Evolutionary conservation across 1,140 invertebrate species (phyloP).

Genomic region (Stegodyphus dumicola): DNA sequence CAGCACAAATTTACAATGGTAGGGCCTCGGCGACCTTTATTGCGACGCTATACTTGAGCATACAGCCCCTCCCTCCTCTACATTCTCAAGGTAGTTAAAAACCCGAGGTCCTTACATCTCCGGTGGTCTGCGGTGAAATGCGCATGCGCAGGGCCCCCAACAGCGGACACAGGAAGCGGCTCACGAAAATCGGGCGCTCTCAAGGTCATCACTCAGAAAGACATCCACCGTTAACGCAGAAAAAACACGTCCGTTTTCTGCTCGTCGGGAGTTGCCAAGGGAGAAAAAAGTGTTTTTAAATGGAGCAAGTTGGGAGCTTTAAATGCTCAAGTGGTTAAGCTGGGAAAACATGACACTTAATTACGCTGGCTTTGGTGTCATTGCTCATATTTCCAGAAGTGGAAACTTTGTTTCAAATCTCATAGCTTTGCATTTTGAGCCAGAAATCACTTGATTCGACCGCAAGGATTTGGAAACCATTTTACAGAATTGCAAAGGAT

Average conservation of each 20-base stretch:
- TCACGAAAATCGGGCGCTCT: constrained; percentile 2
- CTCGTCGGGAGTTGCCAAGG: neutral
- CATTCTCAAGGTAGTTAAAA: constrained; percentile 12
- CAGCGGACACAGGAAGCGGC: constrained; percentile 32
- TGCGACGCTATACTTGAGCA: too few relatives aligned
- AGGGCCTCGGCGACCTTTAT: too few relatives aligned
- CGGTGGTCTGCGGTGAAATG: neutral
- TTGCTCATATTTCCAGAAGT: too few relatives aligned
- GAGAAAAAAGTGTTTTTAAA: neutral
- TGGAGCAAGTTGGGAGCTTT: neutral
- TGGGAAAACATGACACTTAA: neutral
- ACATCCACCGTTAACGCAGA: neutral
- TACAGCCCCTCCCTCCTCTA: too few relatives aligned
- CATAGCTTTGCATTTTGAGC: too few relatives aligned
- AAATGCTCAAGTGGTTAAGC: neutral
- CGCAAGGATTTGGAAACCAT: too few relatives aligned
- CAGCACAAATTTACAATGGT: too few relatives aligned
- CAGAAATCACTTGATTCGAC: too few relatives aligned
- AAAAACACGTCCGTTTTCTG: neutral
- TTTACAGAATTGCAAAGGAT: too few relatives aligned
- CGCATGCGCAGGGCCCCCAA: constrained; percentile 11
- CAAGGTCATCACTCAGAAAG: neutral
- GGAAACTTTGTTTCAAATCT: too few relatives aligned
- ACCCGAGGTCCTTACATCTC: neutral
- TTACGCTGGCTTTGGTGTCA: too few relatives aligned